Percentiles rank a stretch among this genome's conserved stretches.
These are phyloP conservation scores for Oncorhynchus masou DNA, from an alignment of 2,113 vertebrate genomes.

Conservation along the genomic window DNA sequence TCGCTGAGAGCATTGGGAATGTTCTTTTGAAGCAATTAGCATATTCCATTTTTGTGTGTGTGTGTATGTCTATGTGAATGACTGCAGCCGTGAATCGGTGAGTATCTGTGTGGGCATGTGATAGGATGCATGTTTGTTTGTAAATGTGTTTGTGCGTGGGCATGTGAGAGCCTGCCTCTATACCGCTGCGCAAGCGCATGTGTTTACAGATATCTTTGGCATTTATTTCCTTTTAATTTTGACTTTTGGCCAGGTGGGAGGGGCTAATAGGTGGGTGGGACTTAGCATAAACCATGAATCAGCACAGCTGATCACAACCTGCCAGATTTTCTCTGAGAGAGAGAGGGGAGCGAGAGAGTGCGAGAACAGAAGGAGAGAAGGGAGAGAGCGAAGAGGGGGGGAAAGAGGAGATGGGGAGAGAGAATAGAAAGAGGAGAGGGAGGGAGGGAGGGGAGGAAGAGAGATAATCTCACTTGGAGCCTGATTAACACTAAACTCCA, in stretches of 20 bases:
- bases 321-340: slow-evolving; percentile 19
- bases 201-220: slow-evolving; percentile 27
- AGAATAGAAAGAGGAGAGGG: neutral
- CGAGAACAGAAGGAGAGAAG: slow-evolving; percentile 44
- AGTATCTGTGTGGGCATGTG: too few species aligned
- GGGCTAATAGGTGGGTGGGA: slow-evolving; percentile 31
- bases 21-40: too few species aligned
- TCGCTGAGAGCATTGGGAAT: too few species aligned
- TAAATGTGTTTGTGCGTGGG: too few species aligned
- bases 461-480: slow-evolving; percentile 69
- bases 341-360: slow-evolving; percentile 7
- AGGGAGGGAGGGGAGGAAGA: neutral
- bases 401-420: neutral
- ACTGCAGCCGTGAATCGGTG: too few species aligned
- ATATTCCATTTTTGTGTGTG: too few species aligned
- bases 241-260: slow-evolving; percentile 50
- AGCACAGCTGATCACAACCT: slow-evolving; percentile 51
- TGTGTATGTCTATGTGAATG: too few species aligned
- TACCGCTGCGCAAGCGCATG: too few species aligned
- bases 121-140: too few species aligned
- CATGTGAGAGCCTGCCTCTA: too few species aligned
- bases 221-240: slow-evolving; percentile 40
- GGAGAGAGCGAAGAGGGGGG: slow-evolving; percentile 48
- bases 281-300: slow-evolving; percentile 58
- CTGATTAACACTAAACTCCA: slow-evolving; percentile 73